Percentiles rank a stretch among this genome's conserved stretches.
Evolutionary conservation across 2,888 invertebrate species (phyloP).

Genomic region (Apodemia zela): DNA sequence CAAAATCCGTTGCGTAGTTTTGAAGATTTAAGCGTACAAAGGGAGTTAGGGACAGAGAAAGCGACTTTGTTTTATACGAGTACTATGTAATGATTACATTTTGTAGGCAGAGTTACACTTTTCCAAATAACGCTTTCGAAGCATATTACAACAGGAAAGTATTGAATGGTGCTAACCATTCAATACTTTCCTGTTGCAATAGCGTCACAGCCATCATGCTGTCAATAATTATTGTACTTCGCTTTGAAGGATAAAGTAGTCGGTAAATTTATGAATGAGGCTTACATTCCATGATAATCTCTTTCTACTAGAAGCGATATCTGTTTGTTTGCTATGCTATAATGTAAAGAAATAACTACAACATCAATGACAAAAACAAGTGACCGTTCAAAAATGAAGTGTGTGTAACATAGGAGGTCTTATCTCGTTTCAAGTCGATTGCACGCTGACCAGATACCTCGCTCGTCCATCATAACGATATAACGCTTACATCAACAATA

Average conservation of each 20-base stretch:
- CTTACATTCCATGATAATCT: not conserved
- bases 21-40: no score
- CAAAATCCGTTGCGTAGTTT: no score
- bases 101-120: no score
- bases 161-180: not conserved
- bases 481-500: constrained; percentile 77
- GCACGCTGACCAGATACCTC: constrained; percentile 63
- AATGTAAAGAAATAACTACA: not conserved
- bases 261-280: not conserved
- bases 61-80: no score
- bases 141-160: no score
- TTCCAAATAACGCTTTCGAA: no score
- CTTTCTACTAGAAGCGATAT: not conserved
- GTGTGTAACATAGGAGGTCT: constrained; percentile 36
- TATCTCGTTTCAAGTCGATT: constrained; percentile 73
- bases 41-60: no score
- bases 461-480: constrained; percentile 77
- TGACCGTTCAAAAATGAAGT: constrained; percentile 23
- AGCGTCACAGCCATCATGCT: not conserved
- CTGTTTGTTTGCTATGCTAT: not conserved
- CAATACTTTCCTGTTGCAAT: not conserved
- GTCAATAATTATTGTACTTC: not conserved
- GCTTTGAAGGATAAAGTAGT: no score
- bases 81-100: no score
- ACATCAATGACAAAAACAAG: not conserved